These are phyloP conservation scores for Aporrectodea caliginosa DNA, from an alignment of 1,140 invertebrate genomes.

Conservation along the genomic window DNA sequence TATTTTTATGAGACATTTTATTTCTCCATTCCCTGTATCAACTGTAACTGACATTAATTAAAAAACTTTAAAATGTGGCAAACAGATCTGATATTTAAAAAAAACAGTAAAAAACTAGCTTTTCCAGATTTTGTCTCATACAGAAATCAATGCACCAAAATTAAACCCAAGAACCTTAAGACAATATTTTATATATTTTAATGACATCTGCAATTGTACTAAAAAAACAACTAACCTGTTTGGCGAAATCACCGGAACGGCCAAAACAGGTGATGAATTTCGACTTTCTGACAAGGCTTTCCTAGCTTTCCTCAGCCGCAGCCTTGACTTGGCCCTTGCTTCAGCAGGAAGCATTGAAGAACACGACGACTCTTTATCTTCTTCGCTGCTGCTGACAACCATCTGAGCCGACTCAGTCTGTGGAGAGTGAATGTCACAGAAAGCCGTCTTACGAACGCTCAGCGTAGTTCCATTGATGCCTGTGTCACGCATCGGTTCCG, in stretches of 20 bases:
- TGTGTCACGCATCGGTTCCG: slow-evolving; percentile 66
- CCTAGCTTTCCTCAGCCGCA: background rate
- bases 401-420: slow-evolving; percentile 42
- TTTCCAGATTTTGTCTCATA: no score
- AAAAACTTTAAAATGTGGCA: no score
- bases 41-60: no score
- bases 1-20: no score
- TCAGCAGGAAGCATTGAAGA: slow-evolving; percentile 1
- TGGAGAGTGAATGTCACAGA: slow-evolving; percentile 89
- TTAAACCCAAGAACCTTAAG: no score
- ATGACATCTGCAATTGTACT: no score
- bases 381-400: background rate
- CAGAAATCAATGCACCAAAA: no score
- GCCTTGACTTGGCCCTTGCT: background rate
- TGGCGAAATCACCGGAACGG: background rate
- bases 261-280: background rate
- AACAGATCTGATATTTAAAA: no score
- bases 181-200: no score
- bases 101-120: no score
- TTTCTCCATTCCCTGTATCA: no score
- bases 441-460: slow-evolving; percentile 76
- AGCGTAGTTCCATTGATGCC: slow-evolving; percentile 38
- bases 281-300: background rate
- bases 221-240: background rate
- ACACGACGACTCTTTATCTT: background rate